Evolutionary conservation across 2,113 vertebrate genomes (phyloP).

Genomic region (Herpetotheres cachinnans): DNA sequence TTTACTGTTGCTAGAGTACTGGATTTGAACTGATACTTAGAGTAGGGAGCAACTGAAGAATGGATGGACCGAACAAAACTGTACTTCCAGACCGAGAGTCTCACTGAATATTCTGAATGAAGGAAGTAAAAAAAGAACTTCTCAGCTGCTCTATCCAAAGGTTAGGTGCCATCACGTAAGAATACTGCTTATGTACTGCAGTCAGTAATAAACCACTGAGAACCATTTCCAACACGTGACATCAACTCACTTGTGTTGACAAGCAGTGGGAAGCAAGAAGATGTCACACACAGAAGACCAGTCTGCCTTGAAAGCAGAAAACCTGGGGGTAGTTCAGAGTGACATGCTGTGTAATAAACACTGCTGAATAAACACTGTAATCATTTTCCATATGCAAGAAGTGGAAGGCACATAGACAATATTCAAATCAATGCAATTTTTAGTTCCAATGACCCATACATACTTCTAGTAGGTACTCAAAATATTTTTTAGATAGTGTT

Average conservation of each 20-base stretch:
- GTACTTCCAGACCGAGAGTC: neutral
- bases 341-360: neutral
- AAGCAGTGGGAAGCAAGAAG: neutral
- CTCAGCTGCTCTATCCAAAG: neutral
- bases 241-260: neutral
- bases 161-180: neutral
- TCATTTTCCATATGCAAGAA: neutral
- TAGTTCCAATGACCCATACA: neutral
- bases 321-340: neutral
- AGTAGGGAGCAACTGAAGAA: neutral
- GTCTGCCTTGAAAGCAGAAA: neutral
- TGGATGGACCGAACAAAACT: neutral
- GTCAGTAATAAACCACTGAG: neutral
- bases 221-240: neutral
- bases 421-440: neutral
- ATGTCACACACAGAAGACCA: neutral
- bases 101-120: neutral
- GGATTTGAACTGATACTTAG: neutral
- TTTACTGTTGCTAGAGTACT: neutral
- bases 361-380: neutral
- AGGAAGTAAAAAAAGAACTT: neutral
- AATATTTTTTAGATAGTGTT: neutral
- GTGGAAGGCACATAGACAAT: neutral
- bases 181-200: neutral
- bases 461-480: neutral